phyloP scores from a whole-genome alignment of 1,140 invertebrate genomes.

The Sinella curviseta region DNA sequence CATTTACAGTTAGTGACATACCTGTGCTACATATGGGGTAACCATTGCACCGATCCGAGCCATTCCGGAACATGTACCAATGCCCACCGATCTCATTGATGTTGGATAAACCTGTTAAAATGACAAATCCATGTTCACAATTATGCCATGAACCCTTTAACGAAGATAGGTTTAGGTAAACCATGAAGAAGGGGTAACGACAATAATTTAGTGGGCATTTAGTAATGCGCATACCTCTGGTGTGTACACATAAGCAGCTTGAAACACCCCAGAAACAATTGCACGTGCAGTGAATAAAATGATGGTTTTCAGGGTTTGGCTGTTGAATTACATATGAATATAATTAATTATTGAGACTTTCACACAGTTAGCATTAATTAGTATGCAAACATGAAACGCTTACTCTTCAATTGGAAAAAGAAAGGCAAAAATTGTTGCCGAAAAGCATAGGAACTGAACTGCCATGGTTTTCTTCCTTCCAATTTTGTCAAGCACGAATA shows the following conservation, averaged over 20 bases:
- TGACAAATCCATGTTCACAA: constrained; percentile 37
- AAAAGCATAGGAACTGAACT: constrained; percentile 85
- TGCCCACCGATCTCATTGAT: constrained; percentile 79
- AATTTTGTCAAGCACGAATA: constrained; percentile 84
- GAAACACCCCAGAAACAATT: constrained; percentile 89
- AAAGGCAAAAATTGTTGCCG: constrained; percentile 76
- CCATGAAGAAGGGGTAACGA: too few relatives aligned
- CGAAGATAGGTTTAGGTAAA: too few relatives aligned
- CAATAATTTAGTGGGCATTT: too few relatives aligned
- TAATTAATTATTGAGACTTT: not conserved
- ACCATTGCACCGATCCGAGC: constrained; percentile 88
- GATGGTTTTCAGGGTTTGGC: constrained; percentile 75
- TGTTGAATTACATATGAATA: constrained; percentile 52
- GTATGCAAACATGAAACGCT: constrained; percentile 50
- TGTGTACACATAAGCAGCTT: constrained; percentile 93
- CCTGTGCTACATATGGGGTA: constrained; percentile 90
- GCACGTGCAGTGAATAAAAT: constrained; percentile 86
- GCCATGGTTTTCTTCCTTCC: constrained; percentile 93
- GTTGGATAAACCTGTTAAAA: constrained; percentile 77
- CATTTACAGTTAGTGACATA: constrained; percentile 53
- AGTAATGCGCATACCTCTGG: constrained; percentile 69
- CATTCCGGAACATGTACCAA: constrained; percentile 86
- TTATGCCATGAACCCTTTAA: not conserved
- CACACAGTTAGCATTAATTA: not conserved
- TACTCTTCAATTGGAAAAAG: constrained; percentile 75